These are phyloP conservation scores for Anas platyrhynchos DNA, from an alignment of 2,113 vertebrate genomes.

Conservation along the genomic window DNA sequence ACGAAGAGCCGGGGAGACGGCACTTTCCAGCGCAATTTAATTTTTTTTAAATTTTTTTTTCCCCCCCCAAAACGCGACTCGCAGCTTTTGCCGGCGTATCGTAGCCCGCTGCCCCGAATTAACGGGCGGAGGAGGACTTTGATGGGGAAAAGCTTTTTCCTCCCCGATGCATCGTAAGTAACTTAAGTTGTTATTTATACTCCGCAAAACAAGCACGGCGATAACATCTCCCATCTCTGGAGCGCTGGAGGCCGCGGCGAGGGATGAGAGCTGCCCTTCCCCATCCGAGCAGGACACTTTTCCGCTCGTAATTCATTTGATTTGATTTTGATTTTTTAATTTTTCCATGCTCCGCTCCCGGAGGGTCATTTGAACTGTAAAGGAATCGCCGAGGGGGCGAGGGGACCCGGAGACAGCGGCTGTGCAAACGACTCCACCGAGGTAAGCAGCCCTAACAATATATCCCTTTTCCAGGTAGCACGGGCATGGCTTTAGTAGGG, in stretches of 20 bases:
- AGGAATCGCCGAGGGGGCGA: conserved; percentile 64
- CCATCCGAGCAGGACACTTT: conserved; percentile 62
- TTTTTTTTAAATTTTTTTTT: not conserved
- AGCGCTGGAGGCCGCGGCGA: conserved; percentile 60
- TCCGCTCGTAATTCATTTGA: conserved; percentile 62
- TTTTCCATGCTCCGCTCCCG: conserved; percentile 48
- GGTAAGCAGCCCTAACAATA: conserved; percentile 74
- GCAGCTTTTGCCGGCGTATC: not conserved
- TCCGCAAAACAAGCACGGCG: conserved; percentile 34
- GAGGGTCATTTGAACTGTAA: conserved; percentile 74
- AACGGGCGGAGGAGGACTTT: not conserved
- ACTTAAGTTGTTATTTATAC: conserved; percentile 62
- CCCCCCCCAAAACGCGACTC: not conserved
- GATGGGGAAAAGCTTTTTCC: conserved; percentile 51
- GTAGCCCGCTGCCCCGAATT: not conserved
- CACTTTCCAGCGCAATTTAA: conserved; percentile 42
- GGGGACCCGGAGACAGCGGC: conserved; percentile 58
- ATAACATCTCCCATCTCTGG: conserved; percentile 34
- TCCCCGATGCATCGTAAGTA: conserved; percentile 67
- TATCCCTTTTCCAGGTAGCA: conserved; percentile 27
- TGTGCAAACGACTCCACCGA: conserved; percentile 63
- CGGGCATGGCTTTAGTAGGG: not conserved
- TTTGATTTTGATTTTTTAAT: conserved; percentile 54
- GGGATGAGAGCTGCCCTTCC: conserved; percentile 74
- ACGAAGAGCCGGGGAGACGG: conserved; percentile 25